A percentile compares a stretch with the other conserved stretches of the same genome.
phyloP scores from a whole-genome alignment of 1,140 invertebrate species.

The Lordiphosa stackelbergi region DNA sequence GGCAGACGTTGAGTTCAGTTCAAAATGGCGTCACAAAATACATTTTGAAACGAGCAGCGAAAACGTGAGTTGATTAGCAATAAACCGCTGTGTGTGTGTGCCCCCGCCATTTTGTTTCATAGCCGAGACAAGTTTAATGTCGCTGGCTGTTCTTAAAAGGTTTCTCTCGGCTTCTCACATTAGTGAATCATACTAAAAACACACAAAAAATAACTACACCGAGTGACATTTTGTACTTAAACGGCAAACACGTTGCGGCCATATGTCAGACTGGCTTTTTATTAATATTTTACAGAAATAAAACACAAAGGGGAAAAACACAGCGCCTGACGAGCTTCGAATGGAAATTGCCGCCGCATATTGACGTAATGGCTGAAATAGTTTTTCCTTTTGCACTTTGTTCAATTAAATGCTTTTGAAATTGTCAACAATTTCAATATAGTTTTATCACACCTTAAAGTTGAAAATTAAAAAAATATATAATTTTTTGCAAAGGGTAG shows the following conservation, averaged over 20 bases:
- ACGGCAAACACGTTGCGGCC: conserved; percentile 46
- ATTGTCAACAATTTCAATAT: conserved; percentile 35
- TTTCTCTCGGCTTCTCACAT: conserved; percentile 43
- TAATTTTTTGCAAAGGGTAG: too few species aligned
- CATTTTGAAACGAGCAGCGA: conserved; percentile 73
- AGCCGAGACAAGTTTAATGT: conserved; percentile 63
- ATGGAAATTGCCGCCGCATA: conserved; percentile 30
- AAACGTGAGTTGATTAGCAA: conserved; percentile 75
- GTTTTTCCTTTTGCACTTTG: conserved; percentile 5
- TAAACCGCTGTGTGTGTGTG: conserved; percentile 33
- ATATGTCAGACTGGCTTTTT: conserved; percentile 51
- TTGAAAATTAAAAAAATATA: too few species aligned
- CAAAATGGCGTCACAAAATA: conserved; percentile 74
- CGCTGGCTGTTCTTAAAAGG: conserved; percentile 48
- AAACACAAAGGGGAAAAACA: conserved; percentile 11
- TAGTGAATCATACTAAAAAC: conserved; percentile 31
- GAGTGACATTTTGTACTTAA: conserved; percentile 27
- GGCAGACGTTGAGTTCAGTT: conserved; percentile 52
- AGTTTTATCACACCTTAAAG: conserved; percentile 15
- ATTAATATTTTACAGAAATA: conserved; percentile 46
- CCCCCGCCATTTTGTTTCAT: conserved; percentile 44
- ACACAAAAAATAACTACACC: conserved; percentile 46
- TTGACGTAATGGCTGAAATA: conserved; percentile 26
- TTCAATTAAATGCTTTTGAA: conserved; percentile 20
- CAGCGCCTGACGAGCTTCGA: conserved; percentile 26